Base-by-base conservation (phyloP, 2,113 vertebrate species). In the Sapayoa aenigma region DNA sequence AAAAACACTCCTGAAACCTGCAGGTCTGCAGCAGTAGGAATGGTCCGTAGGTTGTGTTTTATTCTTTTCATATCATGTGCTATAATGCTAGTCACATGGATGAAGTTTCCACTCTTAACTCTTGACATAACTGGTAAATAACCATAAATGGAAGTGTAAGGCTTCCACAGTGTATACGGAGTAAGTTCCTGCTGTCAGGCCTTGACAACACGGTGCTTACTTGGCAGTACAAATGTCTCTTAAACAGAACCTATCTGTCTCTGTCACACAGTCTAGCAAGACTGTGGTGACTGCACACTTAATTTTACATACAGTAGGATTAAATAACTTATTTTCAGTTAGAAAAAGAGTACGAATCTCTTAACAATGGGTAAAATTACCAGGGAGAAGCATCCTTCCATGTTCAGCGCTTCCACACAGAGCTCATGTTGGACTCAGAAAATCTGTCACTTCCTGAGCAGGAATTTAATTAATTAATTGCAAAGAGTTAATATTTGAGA, bases 111-210 rank as follows among this genome's bases (percentile, higher is more conserved):
- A 89, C 35, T 62, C 52, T 33, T 62, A 83, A 53, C 25, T 42
- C 2, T 0, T 7, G 22, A 73, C 37, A 58, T 50, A 85, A 87
- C 10, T 52, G 27, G 71, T 93, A 79, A 92, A 84, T 71, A 89
- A 75, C 94, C 84, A 94, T 75, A 90, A 96, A 93, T 86, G 95
- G 95, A 92, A 94, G 46, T 11, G 52, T 68, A 95, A 78, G 82
- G 33, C 82, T 95, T 96, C 93, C 81, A 96, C 55, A 73, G 80
- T 44, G 53, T n/a, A 20, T 82, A 33, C 35, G 80, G 84, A 74
- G 39, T 74, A 94, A 94, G 42, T 65, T 92, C 77, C 87, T 83
- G 75, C 86, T 96, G 95, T 96, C 53, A 81, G 66, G 44, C 63
- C 63, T 79, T 95, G 89, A 87, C 4, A 20, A 96, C 93, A 78